These are phyloP conservation scores for Euura saliciscinereae DNA, from an alignment of 1,140 invertebrate genomes.

Conservation along the genomic window DNA sequence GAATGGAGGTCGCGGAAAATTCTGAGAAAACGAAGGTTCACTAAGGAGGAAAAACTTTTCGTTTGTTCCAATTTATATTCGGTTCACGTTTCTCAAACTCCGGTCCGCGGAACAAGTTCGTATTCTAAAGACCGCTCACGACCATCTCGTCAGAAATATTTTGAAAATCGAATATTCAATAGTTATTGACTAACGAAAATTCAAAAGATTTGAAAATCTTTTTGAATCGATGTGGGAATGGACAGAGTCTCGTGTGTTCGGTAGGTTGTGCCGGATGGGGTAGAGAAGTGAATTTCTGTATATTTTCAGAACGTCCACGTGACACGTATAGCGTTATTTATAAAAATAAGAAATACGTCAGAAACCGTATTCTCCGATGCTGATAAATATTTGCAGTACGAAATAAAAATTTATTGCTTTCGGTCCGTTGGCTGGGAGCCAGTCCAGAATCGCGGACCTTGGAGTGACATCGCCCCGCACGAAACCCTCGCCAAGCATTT, in stretches of 20 bases:
- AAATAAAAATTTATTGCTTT: constrained; percentile 5
- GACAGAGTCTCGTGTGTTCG: neutral
- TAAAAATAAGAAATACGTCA: neutral
- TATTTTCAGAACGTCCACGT: neutral
- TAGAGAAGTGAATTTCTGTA: neutral
- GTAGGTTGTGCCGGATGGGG: neutral
- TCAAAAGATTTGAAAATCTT: neutral
- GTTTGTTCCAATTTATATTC: neutral
- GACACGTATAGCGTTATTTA: neutral
- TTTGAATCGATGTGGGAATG: neutral
- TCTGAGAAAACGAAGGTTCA: neutral
- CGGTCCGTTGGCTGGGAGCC: neutral
- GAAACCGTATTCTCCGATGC: neutral
- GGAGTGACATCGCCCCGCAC: neutral
- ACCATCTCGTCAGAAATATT: no score
- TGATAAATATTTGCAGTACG: constrained; percentile 5
- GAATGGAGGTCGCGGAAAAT: neutral
- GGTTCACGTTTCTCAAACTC: neutral
- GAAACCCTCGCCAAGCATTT: constrained; percentile 4
- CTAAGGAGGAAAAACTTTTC: neutral
- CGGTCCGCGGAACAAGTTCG: no score
- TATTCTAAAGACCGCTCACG: no score
- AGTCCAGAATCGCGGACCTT: neutral
- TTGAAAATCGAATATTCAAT: no score
- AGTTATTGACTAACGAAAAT: no score